Base-by-base conservation (phyloP, 2,113 vertebrate genomes). In the Sebastes schlegelii region DNA sequence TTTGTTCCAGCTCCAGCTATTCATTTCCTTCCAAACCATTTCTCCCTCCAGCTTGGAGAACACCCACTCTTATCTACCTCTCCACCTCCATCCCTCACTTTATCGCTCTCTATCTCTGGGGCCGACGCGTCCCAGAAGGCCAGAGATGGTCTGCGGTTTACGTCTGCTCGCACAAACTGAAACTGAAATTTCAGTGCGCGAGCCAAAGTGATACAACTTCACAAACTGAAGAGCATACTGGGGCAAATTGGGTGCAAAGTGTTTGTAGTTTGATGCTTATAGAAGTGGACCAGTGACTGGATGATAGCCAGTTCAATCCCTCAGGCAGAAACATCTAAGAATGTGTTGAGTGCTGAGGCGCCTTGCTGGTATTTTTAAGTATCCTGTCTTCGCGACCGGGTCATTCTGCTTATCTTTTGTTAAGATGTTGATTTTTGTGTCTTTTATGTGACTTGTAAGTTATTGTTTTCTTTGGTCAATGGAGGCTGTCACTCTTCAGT, bases 231-330 rank as follows among this genome's bases (percentile, higher is more conserved):
- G 62, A 88, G 74, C 79, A 51, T 26, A 49, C 51, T 63, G 79
- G 72, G 60, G 55, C 49, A 87, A 77, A 91, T 68, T 79, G 69
- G 71, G 64, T 79, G 73, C 76, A 66, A 51, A 60, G 80, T 43
- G 67, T 74, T 89, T 83, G 78, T 57, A 72, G 82, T 82, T 88
- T 90, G 87, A 90, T 77, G 89, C 42, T 88, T 84, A 91, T 63
- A 82, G 55, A 70, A 83, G 73, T 68, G 74, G 88, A 90, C 86
- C 79, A 67, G 68, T 68, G 58, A 82, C 74, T 87, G 86, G 80
- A 83, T 68, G 46, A 63, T 65, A 83, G 85, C 79, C 79, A 86
- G 76, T 79, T 87, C 64, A 86, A 79, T 84, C 71, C 80, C 60
- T 65, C 40, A 65, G 46, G 76, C 63, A 81, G 68, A 85, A 62